phyloP scores from a whole-genome alignment of 1,140 invertebrate genomes.

The Maconellicoccus hirsutus region DNA sequence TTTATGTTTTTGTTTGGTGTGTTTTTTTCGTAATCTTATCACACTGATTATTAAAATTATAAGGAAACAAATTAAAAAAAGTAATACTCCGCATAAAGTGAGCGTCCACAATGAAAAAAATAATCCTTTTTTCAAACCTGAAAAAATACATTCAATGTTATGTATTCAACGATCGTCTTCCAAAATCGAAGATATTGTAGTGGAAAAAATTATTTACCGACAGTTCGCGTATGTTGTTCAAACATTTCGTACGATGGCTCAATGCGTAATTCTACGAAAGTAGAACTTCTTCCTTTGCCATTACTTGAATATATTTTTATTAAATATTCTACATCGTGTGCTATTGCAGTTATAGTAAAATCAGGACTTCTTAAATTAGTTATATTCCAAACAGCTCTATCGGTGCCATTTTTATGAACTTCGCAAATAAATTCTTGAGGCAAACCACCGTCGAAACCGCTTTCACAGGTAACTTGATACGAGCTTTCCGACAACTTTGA shows the following conservation, averaged over 20 bases:
- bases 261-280: slow-evolving; percentile 23
- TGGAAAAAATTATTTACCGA: background rate
- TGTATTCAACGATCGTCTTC: no score
- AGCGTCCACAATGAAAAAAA: slow-evolving; percentile 6
- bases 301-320: slow-evolving; percentile 69
- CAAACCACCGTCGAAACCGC: slow-evolving; percentile 68
- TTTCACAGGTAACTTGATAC: slow-evolving; percentile 59
- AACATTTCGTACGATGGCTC: slow-evolving; percentile 23
- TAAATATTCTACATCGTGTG: slow-evolving; percentile 51
- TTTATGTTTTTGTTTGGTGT: background rate
- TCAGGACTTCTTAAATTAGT: slow-evolving; percentile 36
- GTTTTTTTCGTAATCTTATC: background rate
- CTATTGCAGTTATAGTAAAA: slow-evolving; percentile 54
- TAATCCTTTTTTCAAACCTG: background rate
- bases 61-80: background rate
- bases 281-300: slow-evolving; percentile 60
- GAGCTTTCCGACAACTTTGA: slow-evolving; percentile 66
- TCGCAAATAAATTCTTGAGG: slow-evolving; percentile 57
- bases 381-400: background rate
- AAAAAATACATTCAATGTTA: background rate
- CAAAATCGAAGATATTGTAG: no score
- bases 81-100: background rate
- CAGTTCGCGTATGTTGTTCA: background rate
- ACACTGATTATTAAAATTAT: slow-evolving; percentile 4
- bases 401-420: slow-evolving; percentile 35